phyloP scores from a whole-genome alignment of 2,113 vertebrate genomes.

The Zapornia atra region DNA sequence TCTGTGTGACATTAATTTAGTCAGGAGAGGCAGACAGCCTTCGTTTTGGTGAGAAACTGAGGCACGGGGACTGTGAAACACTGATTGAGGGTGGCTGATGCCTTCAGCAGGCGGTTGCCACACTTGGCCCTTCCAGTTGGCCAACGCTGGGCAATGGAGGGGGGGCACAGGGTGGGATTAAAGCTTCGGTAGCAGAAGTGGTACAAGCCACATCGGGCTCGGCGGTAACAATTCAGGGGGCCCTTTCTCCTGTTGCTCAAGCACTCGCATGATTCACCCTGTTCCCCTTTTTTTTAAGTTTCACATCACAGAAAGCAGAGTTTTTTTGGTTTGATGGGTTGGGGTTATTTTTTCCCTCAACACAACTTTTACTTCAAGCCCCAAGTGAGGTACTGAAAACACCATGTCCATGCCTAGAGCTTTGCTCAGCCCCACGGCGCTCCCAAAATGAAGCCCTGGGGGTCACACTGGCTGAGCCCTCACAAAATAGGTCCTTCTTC shows the following conservation, averaged over 20 bases:
- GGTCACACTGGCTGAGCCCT: background rate
- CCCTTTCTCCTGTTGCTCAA: slow-evolving; percentile 54
- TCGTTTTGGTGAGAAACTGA: background rate
- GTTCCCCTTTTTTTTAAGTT: slow-evolving; percentile 36
- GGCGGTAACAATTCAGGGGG: background rate
- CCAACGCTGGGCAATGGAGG: accelerated
- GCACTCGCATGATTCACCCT: background rate
- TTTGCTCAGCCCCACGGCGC: accelerated
- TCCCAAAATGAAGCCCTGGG: background rate
- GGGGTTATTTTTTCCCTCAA: background rate
- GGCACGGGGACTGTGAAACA: background rate
- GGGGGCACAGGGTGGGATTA: background rate
- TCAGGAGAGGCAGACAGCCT: background rate
- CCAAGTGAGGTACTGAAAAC: background rate
- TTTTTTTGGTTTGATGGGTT: background rate
- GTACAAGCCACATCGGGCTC: background rate
- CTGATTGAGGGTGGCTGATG: background rate
- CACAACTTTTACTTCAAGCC: background rate
- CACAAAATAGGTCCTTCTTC: background rate
- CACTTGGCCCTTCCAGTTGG: background rate
- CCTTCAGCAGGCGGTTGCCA: background rate
- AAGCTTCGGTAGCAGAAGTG: background rate
- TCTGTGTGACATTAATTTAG: background rate
- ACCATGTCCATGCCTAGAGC: accelerated
- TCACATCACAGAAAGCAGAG: background rate